phyloP scores from a whole-genome alignment of 2,888 invertebrate genomes.

The Cerceris ruficornis region DNA sequence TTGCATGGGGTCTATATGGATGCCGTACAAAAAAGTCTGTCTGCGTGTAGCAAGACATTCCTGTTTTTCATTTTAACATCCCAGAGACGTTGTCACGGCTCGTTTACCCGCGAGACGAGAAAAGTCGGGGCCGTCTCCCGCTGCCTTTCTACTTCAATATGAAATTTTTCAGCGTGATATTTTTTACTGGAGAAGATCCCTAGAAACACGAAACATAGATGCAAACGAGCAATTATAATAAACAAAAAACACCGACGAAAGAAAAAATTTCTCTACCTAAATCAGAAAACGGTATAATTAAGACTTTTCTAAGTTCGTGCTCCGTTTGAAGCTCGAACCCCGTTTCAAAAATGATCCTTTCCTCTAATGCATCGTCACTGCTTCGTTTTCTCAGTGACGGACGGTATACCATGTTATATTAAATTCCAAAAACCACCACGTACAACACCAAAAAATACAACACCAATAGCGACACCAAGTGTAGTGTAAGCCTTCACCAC shows the following conservation, averaged over 20 bases:
- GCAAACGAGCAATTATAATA: background rate
- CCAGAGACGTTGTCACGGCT: constrained; percentile 20
- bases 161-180: constrained; percentile 1
- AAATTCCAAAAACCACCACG: constrained; percentile 73
- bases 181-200: background rate
- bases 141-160: constrained; percentile 13
- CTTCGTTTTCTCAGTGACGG: constrained; percentile 38
- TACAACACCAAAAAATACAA: constrained; percentile 80
- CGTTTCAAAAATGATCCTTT: background rate
- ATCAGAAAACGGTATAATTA: background rate
- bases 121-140: constrained; percentile 39
- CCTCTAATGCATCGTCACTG: background rate
- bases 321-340: background rate
- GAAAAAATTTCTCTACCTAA: background rate
- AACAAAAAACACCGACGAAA: background rate
- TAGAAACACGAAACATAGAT: background rate
- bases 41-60: constrained; percentile 6
- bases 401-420: constrained; percentile 74
- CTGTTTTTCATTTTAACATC: constrained; percentile 1
- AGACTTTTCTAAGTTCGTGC: no score
- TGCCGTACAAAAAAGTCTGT: constrained; percentile 27
- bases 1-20: constrained; percentile 26
- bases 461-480: constrained; percentile 81
- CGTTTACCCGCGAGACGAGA: constrained; percentile 27
- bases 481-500: constrained; percentile 80